These are phyloP conservation scores for Origma solitaria DNA, from an alignment of 2,113 vertebrate genomes.

Conservation along the genomic window DNA sequence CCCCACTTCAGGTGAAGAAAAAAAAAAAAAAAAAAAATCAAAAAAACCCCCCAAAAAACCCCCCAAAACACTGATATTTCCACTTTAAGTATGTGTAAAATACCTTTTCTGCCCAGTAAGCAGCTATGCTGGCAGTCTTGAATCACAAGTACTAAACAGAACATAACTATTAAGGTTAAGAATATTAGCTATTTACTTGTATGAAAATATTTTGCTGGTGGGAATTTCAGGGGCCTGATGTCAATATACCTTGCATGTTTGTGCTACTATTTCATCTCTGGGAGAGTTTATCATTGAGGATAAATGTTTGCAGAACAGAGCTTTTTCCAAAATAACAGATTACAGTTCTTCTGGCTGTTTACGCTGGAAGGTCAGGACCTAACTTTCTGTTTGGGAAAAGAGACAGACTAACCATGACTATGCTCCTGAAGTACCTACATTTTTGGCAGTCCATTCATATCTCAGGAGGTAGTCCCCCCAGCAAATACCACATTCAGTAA, in stretches of 20 bases:
- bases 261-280: slow-evolving; percentile 35
- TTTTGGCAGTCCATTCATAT: slow-evolving; percentile 61
- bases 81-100: neutral
- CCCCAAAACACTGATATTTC: neutral
- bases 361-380: slow-evolving; percentile 43
- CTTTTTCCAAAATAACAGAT: slow-evolving; percentile 65
- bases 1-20: neutral
- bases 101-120: neutral
- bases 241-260: slow-evolving; percentile 59
- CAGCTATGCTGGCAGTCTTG: neutral
- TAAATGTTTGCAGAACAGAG: slow-evolving; percentile 67
- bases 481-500: neutral
- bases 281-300: slow-evolving; percentile 51
- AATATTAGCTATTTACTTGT: neutral
- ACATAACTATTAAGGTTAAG: neutral
- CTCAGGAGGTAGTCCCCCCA: slow-evolving; percentile 20
- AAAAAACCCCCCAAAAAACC: neutral
- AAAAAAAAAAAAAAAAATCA: neutral
- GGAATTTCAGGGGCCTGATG: slow-evolving; percentile 36
- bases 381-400: slow-evolving; percentile 25
- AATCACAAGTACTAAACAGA: neutral
- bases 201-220: neutral
- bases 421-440: slow-evolving; percentile 34
- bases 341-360: slow-evolving; percentile 54
- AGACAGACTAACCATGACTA: neutral